phyloP scores from a whole-genome alignment of 2,797 vertebrate species.

The Aphelocoma californica region DNA sequence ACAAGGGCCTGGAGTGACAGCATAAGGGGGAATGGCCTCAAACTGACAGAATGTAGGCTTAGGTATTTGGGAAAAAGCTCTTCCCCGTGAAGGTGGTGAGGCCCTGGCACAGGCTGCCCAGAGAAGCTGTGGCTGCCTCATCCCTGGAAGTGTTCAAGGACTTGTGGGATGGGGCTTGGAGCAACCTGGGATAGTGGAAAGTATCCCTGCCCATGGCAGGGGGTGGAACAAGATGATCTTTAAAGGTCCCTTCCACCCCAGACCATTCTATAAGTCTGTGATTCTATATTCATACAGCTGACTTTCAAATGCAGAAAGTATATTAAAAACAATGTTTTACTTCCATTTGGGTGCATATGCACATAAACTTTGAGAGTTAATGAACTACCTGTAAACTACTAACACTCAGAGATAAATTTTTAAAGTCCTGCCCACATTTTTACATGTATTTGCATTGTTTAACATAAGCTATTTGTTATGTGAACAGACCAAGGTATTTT shows the following conservation, averaged over 20 bases:
- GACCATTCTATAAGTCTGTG: too few species aligned
- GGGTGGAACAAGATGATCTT: neutral
- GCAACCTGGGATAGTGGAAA: neutral
- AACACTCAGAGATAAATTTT: neutral
- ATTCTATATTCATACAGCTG: neutral
- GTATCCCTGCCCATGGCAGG: neutral
- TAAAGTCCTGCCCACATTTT: neutral
- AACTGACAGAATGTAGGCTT: neutral
- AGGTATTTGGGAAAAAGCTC: fast-evolving
- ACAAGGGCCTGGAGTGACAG: neutral
- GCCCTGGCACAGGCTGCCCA: neutral
- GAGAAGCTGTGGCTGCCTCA: neutral
- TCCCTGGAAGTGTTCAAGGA: neutral
- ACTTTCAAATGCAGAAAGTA: neutral
- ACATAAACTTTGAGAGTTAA: neutral
- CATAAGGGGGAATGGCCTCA: neutral
- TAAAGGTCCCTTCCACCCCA: neutral
- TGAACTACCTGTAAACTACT: too few species aligned
- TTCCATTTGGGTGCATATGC: neutral
- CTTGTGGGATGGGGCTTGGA: neutral
- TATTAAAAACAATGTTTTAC: fast-evolving
- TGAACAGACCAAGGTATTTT: neutral
- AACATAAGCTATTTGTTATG: fast-evolving
- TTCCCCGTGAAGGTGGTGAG: neutral
- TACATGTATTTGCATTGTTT: fast-evolving